Percentiles rank a stretch among this genome's conserved stretches.
Conservation (phyloP, 2,113 vertebrate species). For the Ctenomys sociabilis region DNA sequence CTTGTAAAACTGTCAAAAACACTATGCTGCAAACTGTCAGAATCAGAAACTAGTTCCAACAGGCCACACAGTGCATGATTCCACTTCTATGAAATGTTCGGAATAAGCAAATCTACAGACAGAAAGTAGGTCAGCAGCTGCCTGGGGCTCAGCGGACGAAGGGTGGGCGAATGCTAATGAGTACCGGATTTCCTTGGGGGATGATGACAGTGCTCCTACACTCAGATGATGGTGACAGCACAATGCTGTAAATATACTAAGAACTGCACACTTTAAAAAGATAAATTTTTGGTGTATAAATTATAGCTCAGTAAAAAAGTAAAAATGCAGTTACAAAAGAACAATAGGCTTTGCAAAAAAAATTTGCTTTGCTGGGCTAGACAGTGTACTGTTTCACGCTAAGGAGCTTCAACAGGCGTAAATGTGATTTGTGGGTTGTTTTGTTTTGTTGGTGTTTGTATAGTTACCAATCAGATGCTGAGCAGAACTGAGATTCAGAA, state of each 20-base stretch:
- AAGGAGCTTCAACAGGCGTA: background rate
- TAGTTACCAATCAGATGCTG: background rate
- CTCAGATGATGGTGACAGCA: background rate
- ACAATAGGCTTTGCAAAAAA: background rate
- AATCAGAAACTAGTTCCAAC: background rate
- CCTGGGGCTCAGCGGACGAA: background rate
- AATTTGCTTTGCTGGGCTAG: background rate
- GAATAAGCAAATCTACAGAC: background rate
- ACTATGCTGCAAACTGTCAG: background rate
- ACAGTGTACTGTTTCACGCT: background rate
- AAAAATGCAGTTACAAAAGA: slow-evolving; percentile 37
- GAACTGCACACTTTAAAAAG: background rate
- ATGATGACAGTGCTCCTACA: background rate
- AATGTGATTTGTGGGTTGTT: background rate
- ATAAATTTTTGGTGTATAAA: background rate
- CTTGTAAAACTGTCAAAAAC: background rate
- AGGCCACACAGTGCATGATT: background rate
- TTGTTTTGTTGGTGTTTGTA: background rate
- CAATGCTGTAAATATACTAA: background rate
- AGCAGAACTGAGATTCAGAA: background rate
- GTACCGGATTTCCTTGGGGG: background rate
- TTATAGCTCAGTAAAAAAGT: slow-evolving; percentile 36
- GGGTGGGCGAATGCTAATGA: background rate
- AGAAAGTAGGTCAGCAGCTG: slow-evolving; percentile 3
- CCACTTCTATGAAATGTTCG: background rate